Evolutionary conservation across 2,113 vertebrate genomes (phyloP).

Genomic region (Tor tambroides): DNA sequence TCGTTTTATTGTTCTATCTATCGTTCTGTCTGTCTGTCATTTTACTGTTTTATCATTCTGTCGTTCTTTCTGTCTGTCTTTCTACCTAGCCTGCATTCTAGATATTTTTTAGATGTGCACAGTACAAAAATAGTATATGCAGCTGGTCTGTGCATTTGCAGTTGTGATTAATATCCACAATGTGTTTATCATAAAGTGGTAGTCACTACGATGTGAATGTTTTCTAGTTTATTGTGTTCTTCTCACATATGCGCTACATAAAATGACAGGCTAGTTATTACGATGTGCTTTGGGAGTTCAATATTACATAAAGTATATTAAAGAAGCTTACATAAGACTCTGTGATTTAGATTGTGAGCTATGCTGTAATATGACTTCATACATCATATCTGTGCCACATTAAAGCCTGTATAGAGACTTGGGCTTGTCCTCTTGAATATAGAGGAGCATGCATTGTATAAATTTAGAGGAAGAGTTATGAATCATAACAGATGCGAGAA

Average conservation of each 20-base stretch:
- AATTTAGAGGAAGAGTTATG: conserved; percentile 7
- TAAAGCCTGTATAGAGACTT: not conserved
- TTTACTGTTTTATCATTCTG: no score
- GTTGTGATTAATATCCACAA: conserved; percentile 24
- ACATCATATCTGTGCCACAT: conserved; percentile 36
- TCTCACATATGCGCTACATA: conserved; percentile 5
- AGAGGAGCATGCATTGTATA: not conserved
- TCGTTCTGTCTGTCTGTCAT: not conserved
- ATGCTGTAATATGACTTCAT: conserved; percentile 31
- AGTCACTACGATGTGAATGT: not conserved
- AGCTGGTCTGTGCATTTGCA: not conserved
- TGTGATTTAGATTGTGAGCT: conserved; percentile 6
- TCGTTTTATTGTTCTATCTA: not conserved
- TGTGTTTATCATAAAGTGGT: not conserved
- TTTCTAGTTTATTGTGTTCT: conserved; percentile 16
- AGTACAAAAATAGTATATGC: not conserved
- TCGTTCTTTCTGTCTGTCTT: accelerated
- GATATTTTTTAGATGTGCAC: not conserved
- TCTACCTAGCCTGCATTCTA: not conserved
- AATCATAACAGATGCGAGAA: conserved; percentile 6
- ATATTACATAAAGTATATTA: conserved; percentile 41
- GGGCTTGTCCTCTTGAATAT: not conserved
- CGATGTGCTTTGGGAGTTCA: conserved; percentile 15
- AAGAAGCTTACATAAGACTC: conserved; percentile 36
- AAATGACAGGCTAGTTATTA: conserved; percentile 36